A percentile compares a stretch with the other conserved stretches of the same genome.
Evolutionary conservation across 2,888 invertebrate genomes (phyloP).

Genomic region (Pterostichus madidus): DNA sequence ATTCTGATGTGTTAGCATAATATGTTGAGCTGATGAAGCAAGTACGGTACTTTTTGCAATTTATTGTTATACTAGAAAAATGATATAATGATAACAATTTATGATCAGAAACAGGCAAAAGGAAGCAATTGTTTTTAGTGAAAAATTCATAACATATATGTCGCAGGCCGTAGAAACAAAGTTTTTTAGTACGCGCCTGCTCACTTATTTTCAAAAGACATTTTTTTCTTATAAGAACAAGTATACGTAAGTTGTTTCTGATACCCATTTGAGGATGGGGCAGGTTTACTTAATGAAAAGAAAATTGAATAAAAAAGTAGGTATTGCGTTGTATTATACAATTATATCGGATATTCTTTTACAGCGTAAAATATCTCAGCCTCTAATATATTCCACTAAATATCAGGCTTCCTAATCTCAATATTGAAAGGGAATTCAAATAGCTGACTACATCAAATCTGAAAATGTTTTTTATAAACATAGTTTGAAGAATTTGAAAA

Average conservation of each 20-base stretch:
- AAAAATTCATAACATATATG: too few relatives aligned
- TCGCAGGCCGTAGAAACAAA: background rate
- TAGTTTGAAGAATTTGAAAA: conserved; percentile 27
- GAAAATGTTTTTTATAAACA: conserved; percentile 29
- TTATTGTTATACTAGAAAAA: too few relatives aligned
- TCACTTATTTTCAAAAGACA: conserved; percentile 62
- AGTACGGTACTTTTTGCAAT: too few relatives aligned
- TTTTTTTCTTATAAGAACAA: conserved; percentile 65
- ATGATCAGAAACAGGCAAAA: too few relatives aligned
- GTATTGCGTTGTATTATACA: conserved; percentile 58
- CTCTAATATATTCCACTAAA: background rate
- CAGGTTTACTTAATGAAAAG: conserved; percentile 64
- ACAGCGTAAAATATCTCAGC: background rate
- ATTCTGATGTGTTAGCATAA: too few relatives aligned
- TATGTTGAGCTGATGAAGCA: too few relatives aligned
- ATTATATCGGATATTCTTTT: conserved; percentile 12
- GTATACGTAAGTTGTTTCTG: conserved; percentile 64
- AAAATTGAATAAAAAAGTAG: conserved; percentile 62
- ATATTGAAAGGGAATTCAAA: conserved; percentile 46
- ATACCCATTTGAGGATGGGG: conserved; percentile 65
- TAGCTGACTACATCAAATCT: background rate
- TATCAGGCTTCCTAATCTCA: conserved; percentile 11
- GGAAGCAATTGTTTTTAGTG: background rate
- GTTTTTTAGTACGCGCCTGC: conserved; percentile 56
- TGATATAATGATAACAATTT: too few relatives aligned